Evolutionary conservation across 2,888 invertebrate species (phyloP).

Genomic region (Plagodis dolabraria): DNA sequence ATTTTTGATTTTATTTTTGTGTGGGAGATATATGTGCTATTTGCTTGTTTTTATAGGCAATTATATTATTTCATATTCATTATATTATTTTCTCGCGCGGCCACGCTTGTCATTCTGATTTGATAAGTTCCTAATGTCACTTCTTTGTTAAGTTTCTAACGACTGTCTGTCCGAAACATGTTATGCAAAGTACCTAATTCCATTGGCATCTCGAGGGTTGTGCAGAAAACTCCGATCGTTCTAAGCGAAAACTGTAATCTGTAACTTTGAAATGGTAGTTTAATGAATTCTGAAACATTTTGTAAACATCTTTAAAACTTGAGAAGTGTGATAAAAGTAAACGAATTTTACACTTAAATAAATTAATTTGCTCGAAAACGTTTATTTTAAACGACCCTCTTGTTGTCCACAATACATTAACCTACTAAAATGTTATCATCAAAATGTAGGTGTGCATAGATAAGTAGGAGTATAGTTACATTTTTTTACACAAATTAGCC

Average conservation of each 20-base stretch:
- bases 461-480: no score
- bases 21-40: no score
- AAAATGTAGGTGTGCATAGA: no score
- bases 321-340: slow-evolving; percentile 23
- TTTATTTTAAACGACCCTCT: no score
- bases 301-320: slow-evolving; percentile 26
- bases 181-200: slow-evolving; percentile 27
- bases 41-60: no score
- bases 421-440: no score
- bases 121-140: slow-evolving; percentile 3
- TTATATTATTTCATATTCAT: no score
- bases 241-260: slow-evolving; percentile 29
- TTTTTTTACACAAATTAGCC: no score
- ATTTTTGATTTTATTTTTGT: no score
- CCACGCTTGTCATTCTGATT: background rate
- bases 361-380: no score
- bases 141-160: slow-evolving; percentile 13
- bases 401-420: no score
- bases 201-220: slow-evolving; percentile 17
- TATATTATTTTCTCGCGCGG: no score
- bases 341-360: slow-evolving; percentile 22
- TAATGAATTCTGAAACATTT: slow-evolving; percentile 31
- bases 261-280: slow-evolving; percentile 28
- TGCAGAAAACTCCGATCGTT: slow-evolving; percentile 28
- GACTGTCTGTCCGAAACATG: slow-evolving; percentile 24